Base-by-base conservation (phyloP, 30 jellyfish, hydroid and myxozoan genomes). In the Mastigias papua region DNA sequence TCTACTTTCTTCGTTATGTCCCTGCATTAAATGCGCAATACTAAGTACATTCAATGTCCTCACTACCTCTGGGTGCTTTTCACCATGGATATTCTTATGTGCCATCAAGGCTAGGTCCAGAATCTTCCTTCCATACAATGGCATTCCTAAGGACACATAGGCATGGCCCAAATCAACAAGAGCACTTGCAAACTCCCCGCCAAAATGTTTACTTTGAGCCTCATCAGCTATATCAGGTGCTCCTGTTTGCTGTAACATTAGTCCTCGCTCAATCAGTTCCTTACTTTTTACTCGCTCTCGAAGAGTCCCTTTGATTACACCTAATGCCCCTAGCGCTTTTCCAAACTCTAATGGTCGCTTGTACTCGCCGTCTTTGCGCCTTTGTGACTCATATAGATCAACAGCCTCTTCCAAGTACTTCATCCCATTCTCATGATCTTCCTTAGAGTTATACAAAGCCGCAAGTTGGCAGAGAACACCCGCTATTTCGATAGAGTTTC, bases 21-120 rank as follows among this genome's bases (percentile, higher is more conserved):
- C 99, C 62, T 89, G 97, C 99, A 96, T 96, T 73, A 96, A 68
- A 82, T 96, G 99, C 3, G 99, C 99, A 17, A 96, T 73, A 60
- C 97, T 90, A 29, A 96, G 78, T 8, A 90, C 92, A 8, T 98
- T 90, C 66, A 96, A 42, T 0, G 99, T 84, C 66, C 99, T 82
- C 66, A 91, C 97, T 25, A 96, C 98, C 64, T 96, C 99, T n/a
- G 99, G 99, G 87, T 96, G 99, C 51, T 86, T 80, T 20, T 96
- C 99, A 37, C 99, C 99, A 66, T 91, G 97, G 35, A 96, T 73
- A 74, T 96, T 96, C 70, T 80, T 91, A 76, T 89, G 97, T 1
- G 99, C 99, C 78, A 96, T 92, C 86, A 96, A 81, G 9, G 99
- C 73, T 21, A 96, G 51, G 48, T 91, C 96, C 27, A 96, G 92